Conservation (phyloP, 2,888 invertebrate genomes). For the Cylloceria caligata region DNA sequence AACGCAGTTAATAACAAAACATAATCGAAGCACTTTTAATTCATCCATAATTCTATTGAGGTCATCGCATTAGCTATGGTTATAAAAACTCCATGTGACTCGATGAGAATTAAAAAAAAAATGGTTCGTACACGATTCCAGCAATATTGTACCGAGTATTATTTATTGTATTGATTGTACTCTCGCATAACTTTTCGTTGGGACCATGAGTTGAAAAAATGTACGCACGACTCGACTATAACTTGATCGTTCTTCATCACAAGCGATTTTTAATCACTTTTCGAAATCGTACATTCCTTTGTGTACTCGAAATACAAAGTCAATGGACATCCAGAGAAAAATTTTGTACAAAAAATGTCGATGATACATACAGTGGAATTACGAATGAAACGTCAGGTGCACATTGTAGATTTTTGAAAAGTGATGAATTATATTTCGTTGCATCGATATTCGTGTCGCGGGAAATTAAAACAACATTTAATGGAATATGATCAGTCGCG, state of each 20-base stretch:
- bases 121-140: background rate
- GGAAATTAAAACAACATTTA: background rate
- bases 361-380: constrained; percentile 11
- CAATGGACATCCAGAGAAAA: constrained; percentile 24
- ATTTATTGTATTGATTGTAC: background rate
- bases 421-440: background rate
- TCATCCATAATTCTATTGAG: constrained; percentile 15
- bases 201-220: background rate
- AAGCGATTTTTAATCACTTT: constrained; percentile 39
- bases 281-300: constrained; percentile 64
- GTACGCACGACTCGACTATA: constrained; percentile 10
- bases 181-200: background rate
- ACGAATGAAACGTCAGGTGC: constrained; percentile 51
- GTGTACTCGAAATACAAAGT: constrained; percentile 62
- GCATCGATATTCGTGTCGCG: background rate
- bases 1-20: constrained; percentile 8
- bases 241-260: constrained; percentile 33
- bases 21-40: background rate
- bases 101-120: background rate
- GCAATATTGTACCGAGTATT: background rate
- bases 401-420: constrained; percentile 26
- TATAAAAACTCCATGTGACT: background rate
- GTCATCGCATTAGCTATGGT: constrained; percentile 1
- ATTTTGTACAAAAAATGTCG: constrained; percentile 25
- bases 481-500: constrained; percentile 11